Conservation (phyloP, 2,113 vertebrate species). For the Pseudorasbora parva region DNA sequence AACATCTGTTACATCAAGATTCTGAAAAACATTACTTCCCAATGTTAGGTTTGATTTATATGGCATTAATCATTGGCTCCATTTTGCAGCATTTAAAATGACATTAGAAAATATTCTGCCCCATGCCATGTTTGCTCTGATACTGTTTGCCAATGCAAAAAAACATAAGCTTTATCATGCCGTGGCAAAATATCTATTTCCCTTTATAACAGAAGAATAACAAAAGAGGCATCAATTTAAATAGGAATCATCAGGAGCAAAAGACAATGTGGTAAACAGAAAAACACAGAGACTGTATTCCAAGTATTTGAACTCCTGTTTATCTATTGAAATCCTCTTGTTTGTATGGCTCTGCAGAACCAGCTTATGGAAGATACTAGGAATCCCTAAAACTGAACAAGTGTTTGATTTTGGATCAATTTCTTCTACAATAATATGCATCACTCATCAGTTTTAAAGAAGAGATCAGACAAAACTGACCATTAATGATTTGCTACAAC, state of each 20-base stretch:
- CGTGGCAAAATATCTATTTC: background rate
- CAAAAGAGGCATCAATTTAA: background rate
- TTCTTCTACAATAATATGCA: background rate
- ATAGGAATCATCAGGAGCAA: background rate
- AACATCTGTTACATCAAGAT: background rate
- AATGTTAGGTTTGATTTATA: background rate
- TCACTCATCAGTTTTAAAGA: background rate
- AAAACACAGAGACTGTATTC: background rate
- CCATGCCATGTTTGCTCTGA: background rate
- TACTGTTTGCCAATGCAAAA: constrained; percentile 22
- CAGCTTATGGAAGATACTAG: constrained; percentile 21
- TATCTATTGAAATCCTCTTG: background rate
- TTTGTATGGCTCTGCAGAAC: constrained; percentile 30
- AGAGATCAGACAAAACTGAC: background rate
- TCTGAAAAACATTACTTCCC: background rate
- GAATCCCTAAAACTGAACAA: background rate
- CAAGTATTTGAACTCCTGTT: background rate
- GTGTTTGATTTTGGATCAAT: background rate
- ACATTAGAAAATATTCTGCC: constrained; percentile 23
- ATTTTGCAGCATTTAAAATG: constrained; percentile 16
- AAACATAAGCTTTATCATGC: background rate
- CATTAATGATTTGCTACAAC: background rate
- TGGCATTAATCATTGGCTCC: background rate
- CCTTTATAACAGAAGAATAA: constrained; percentile 4
- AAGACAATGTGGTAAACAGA: background rate